Conservation (phyloP, 2,797 vertebrate genomes). For the Aphelocoma californica region DNA sequence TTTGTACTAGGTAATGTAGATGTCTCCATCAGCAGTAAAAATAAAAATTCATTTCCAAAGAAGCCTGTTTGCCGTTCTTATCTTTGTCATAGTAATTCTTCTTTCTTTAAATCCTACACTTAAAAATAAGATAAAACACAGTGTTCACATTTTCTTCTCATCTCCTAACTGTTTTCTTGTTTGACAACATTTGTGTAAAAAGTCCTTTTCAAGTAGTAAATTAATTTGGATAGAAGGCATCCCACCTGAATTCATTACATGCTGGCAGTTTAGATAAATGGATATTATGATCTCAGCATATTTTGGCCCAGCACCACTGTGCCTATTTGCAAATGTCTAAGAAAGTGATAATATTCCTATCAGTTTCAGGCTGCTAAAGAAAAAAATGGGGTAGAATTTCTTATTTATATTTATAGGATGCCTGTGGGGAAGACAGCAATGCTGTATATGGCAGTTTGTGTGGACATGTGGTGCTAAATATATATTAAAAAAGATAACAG, state of each 20-base stretch:
- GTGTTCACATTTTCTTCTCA: slow-evolving; percentile 27
- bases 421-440: slow-evolving; percentile 67
- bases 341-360: slow-evolving; percentile 75
- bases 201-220: slow-evolving; percentile 74
- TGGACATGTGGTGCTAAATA: slow-evolving; percentile 66
- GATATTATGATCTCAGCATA: slow-evolving; percentile 71
- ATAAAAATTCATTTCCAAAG: background rate
- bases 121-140: slow-evolving; percentile 62
- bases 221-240: slow-evolving; percentile 71
- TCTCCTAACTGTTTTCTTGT: slow-evolving; percentile 47
- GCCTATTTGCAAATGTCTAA: slow-evolving; percentile 66
- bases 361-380: slow-evolving; percentile 62
- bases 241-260: slow-evolving; percentile 66
- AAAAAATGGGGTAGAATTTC: slow-evolving; percentile 60
- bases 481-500: slow-evolving; percentile 69
- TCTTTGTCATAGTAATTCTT: background rate
- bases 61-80: background rate
- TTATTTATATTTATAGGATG: slow-evolving; percentile 76
- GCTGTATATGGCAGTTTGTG: slow-evolving; percentile 58
- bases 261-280: slow-evolving; percentile 73
- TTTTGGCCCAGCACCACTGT: slow-evolving; percentile 50
- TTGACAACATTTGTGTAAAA: slow-evolving; percentile 53
- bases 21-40: background rate
- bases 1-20: background rate
- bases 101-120: slow-evolving; percentile 37